Evolutionary conservation across 2,797 vertebrate species (phyloP), one percentile per base, ranked within the genome.

Genomic region (Cynopterus sphinx): DNA sequence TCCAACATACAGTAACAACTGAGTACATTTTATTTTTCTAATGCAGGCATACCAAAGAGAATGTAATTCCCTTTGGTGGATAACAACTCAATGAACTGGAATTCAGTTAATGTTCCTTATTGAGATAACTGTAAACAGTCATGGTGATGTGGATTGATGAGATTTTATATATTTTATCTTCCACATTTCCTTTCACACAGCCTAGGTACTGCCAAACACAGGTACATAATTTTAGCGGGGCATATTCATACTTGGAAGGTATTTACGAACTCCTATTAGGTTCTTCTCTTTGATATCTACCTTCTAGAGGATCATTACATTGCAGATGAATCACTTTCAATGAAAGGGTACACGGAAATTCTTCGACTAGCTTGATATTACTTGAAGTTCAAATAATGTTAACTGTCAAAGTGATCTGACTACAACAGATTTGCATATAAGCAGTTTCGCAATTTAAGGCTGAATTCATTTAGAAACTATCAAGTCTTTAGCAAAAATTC

Each of bases 401-500:
- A 82, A 53, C 1, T 57, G 19, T 83, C 46, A 75, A 65, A 82
- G 28, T 61, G 75, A 78, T 41, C 31, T 73, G n/a, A 74, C 15
- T n/a, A 4, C 49, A 79, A 59, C 11, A 63, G 39, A 59, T 92
- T 92, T 87, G 36, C 61, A 94, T 21, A 26, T 6, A 65, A 61
- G 46, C 24, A 79, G 43, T 71, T 74, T 61, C n/a, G 1, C 41
- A 68, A 73, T 79, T 93, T 87, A 26, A 82, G 73, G 55, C 46
- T 67, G 17, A 57, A 73, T 87, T 86, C 19, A 36, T 67, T 63
- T 67, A 74, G 26, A 93, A 77, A 41, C 5, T 41, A 75, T 49
- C 49, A 91, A 78, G 53, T 63, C n/a, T 94, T 43, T 33, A 89
- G 36, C n/a, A 86, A 79, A 95, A 57, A 61, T 53, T 53, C 79